Base-by-base conservation (phyloP, 2,888 invertebrate species). In the Spicauda simplicius region DNA sequence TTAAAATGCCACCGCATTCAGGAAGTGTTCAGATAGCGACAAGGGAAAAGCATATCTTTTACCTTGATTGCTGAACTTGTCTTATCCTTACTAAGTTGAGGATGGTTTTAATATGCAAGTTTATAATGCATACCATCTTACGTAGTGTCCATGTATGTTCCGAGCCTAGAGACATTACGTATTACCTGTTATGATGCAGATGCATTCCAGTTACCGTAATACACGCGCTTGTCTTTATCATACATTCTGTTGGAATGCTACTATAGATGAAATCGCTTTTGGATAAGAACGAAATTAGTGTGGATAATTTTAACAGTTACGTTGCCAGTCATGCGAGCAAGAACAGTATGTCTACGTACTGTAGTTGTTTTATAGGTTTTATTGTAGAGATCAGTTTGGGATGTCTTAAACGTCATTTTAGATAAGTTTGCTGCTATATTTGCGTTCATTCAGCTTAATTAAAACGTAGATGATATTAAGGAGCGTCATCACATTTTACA, bases 331-430 rank as follows among this genome's bases (percentile, higher is more conserved):
- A 60, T 33, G 60, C 71, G 61, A 72, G 63, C 58, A 65, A 57
- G 41, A 58, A 62, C 67, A 54, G 69, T 72, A 66, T 69, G 69
- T 65, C 3, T 33, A 33, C 8, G 33, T 33, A 33, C 33, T 74
- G 85, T 83, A 89, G 90, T 90, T 3, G 25, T 33, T 30, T 5
- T 81, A 84, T 81, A 79, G 82, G 80, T 81, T 80, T 79, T 25
- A 82, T 77, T 82, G 84, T 85, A 85, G 86, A 77, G 10, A 41
- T 12, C 12, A 14, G 41, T 10, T 41, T 41, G 83, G 16, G 14
- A 2, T 48, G 5, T 48, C 16, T 12, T 7, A 16, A 7, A 16
- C 16, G 48, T n/a, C 48, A 16, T 16, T 16, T 16, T 48, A 48
- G 7, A 48, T n/a, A 16, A 16, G n/a, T 16, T 48, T 7, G 48